phyloP scores from a whole-genome alignment of 1,140 invertebrate species.

The Phthorimaea operculella region DNA sequence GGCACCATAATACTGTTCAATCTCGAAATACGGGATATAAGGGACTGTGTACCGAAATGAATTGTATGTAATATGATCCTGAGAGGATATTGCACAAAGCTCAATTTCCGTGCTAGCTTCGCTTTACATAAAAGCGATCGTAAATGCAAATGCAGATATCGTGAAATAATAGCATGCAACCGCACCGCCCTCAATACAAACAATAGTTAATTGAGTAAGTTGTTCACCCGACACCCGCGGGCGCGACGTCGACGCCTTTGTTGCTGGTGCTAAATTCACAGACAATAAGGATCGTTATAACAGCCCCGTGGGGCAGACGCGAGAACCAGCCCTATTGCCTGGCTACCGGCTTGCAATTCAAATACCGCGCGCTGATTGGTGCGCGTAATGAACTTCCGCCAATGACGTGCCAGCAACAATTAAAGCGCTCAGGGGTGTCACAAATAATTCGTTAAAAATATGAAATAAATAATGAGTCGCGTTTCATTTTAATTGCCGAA shows the following conservation, averaged over 20 bases:
- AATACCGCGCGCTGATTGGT: slow-evolving; percentile 28
- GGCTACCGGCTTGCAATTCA: slow-evolving; percentile 24
- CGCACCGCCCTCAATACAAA: slow-evolving; percentile 6
- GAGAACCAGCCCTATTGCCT: slow-evolving; percentile 21
- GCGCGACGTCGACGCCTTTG: slow-evolving; percentile 9
- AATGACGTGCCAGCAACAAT: slow-evolving; percentile 26
- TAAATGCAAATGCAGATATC: too few species aligned
- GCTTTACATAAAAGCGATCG: too few species aligned
- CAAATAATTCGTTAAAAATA: slow-evolving; percentile 19
- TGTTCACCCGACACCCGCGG: slow-evolving; percentile 8
- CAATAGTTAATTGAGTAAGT: slow-evolving; percentile 24
- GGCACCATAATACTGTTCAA: too few species aligned
- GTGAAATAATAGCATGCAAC: too few species aligned
- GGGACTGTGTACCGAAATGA: too few species aligned
- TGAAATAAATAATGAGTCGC: slow-evolving; percentile 3
- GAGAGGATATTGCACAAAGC: too few species aligned
- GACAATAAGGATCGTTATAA: slow-evolving; percentile 42
- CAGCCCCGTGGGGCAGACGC: slow-evolving; percentile 17
- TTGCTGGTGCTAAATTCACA: slow-evolving; percentile 27
- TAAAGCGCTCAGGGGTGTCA: slow-evolving; percentile 26
- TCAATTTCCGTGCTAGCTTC: too few species aligned
- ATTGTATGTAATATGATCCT: too few species aligned
- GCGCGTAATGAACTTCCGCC: slow-evolving; percentile 33
- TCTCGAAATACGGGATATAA: too few species aligned
- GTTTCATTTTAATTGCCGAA: slow-evolving; percentile 18